These are phyloP conservation scores for Rhineura floridana DNA, from an alignment of 2,113 vertebrate species.

Conservation along the genomic window DNA sequence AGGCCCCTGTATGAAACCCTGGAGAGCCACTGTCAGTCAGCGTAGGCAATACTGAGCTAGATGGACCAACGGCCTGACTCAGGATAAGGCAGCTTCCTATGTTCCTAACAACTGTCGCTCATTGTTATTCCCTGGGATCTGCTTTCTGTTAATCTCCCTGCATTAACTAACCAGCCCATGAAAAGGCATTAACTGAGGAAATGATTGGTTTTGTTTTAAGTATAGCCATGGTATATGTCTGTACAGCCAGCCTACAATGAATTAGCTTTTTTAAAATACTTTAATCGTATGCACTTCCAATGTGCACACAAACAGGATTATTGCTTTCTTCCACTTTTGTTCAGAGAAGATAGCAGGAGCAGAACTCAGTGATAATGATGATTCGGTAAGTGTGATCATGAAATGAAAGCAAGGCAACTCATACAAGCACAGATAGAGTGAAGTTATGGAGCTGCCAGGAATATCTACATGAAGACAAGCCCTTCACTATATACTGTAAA, in stretches of 20 bases:
- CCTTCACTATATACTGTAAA: not conserved
- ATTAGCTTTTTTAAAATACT: not conserved
- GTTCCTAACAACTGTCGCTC: not conserved
- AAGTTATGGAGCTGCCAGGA: not conserved
- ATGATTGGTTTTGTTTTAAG: not conserved
- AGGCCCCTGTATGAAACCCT: too few relatives aligned
- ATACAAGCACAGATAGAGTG: not conserved
- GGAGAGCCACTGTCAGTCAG: too few relatives aligned
- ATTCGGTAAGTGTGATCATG: not conserved
- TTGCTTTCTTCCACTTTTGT: slow-evolving; percentile 6
- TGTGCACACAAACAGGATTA: not conserved
- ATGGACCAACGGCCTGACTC: too few relatives aligned
- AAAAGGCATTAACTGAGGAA: not conserved
- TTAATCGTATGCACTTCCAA: slow-evolving; percentile 22
- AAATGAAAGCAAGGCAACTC: not conserved
- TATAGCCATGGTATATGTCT: not conserved
- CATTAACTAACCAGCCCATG: not conserved
- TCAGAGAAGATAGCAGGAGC: slow-evolving; percentile 25
- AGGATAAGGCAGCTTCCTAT: too few relatives aligned
- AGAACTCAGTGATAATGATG: slow-evolving; percentile 7
- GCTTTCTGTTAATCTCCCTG: not conserved
- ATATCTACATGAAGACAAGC: not conserved
- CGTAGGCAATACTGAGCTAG: too few relatives aligned
- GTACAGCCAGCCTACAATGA: not conserved
- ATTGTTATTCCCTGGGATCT: not conserved